Evolutionary conservation across 1,140 invertebrate species (phyloP), one percentile per base, ranked within the genome.

Genomic region (Rhagoletis pomonella): DNA sequence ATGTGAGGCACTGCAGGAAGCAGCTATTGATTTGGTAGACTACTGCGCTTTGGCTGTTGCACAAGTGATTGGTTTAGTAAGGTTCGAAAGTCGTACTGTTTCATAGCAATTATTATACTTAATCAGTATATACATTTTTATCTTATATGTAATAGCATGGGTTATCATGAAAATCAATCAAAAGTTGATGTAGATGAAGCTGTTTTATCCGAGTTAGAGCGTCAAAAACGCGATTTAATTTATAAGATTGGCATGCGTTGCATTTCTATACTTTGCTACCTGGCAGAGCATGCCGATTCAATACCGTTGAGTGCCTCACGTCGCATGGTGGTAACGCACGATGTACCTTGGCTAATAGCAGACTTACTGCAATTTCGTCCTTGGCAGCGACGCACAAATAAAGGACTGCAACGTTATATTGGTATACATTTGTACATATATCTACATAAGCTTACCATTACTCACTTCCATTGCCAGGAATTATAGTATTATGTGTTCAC

Each of bases 201-300:
- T 2, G 90, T 92, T 3, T 88, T 93, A 73, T 94, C 95, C 59
- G 96, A 96, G 89, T 90, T 97, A 67, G 91, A 94, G 42, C 93
- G 94, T 39, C 96, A 96, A 89, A 95, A 95, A 89, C 92, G 93
- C 3, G 94, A 96, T 91, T 92, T 97, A 4, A 94, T 95, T 87
- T 96, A 96, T 90, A 96, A 96, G 88, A 96, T 96, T 90, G 95
- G 95, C 14, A 95, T 97, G 90, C 94, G 96, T 87, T 96, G 95
- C 85, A 94, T 97, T 59, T 95, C 96, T 0, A 95, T 97, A 89
- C 91, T 97, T 19, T 95, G 94, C 47, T 95, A 94, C 89, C 86
- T 95, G 87, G 93, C 94, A 0, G 94, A 95, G 88, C 94, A 94
- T 77, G 93, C 94, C 86, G 94, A 95, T 42, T 92, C 93, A 12